A percentile compares a stretch with the other conserved stretches of the same genome.
phyloP scores from a whole-genome alignment of 2,797 vertebrate species.

The Chelon auratus region DNA sequence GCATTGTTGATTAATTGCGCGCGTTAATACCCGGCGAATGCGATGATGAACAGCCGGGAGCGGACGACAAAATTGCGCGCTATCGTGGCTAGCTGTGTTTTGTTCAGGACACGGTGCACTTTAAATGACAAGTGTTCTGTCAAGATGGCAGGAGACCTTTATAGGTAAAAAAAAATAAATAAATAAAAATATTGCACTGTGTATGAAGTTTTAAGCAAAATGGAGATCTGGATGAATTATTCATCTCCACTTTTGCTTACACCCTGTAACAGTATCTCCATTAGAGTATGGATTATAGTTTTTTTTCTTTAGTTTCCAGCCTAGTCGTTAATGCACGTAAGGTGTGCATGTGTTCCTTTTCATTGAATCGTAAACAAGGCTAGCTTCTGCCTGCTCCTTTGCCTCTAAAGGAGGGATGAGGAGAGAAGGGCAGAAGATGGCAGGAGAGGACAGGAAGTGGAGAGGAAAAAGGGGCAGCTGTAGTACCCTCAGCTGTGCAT shows the following conservation, averaged over 20 bases:
- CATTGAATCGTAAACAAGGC: conserved; percentile 7
- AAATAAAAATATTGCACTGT: background rate
- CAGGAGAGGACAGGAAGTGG: conserved; percentile 45
- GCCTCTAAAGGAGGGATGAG: conserved; percentile 7
- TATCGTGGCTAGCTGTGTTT: background rate
- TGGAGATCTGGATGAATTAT: background rate
- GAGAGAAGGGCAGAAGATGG: conserved; percentile 38
- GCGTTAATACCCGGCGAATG: conserved; percentile 26
- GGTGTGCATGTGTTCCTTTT: background rate
- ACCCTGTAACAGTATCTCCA: background rate
- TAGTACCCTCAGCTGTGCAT: conserved; percentile 47
- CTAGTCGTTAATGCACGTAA: background rate
- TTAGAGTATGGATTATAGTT: background rate
- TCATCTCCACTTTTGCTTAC: background rate
- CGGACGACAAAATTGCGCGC: background rate
- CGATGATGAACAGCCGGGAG: conserved; percentile 27
- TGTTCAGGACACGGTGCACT: background rate
- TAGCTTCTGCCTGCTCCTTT: conserved; percentile 5
- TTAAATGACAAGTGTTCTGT: conserved; percentile 10
- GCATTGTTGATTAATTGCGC: conserved; percentile 47
- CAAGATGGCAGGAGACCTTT: background rate
- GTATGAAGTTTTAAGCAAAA: background rate
- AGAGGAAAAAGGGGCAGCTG: conserved; percentile 38
- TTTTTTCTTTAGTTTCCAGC: background rate
- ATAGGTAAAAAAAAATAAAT: too few relatives aligned